A percentile compares a stretch with the other conserved stretches of the same genome.
Evolutionary conservation across 2,888 invertebrate species (phyloP).

Genomic region (Dynastes grantii): DNA sequence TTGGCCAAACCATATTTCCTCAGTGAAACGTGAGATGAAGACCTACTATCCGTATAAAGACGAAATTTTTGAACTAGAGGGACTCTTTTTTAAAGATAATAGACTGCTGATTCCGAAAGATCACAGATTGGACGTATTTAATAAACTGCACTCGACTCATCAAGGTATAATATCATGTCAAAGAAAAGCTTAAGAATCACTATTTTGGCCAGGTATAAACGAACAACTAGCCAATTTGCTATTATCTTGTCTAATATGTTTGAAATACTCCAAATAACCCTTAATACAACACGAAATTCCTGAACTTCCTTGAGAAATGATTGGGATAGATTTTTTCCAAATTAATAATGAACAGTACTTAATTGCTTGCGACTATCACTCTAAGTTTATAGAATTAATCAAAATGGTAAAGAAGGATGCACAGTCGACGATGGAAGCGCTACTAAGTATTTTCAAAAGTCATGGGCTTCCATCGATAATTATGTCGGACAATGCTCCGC

Average conservation of each 20-base stretch:
- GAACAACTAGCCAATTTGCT: background rate
- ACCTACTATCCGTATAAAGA: no score
- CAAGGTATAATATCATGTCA: no score
- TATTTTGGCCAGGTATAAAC: slow-evolving; percentile 1
- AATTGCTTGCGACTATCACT: background rate
- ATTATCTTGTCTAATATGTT: background rate
- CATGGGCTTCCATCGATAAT: background rate
- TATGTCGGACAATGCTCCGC: background rate
- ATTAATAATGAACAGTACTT: background rate
- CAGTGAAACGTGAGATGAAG: no score
- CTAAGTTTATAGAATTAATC: slow-evolving; percentile 8
- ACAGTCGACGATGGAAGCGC: background rate
- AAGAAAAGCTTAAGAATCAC: background rate
- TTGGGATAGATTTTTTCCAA: background rate
- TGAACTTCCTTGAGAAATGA: background rate
- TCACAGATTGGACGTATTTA: no score
- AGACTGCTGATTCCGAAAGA: no score
- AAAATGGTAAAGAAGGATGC: slow-evolving; percentile 7
- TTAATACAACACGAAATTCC: slow-evolving; percentile 1
- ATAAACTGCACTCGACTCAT: no score
- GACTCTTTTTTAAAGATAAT: no score
- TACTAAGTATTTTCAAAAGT: background rate
- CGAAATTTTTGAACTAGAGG: no score
- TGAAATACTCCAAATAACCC: background rate
- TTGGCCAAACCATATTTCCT: no score